Conservation (phyloP, 35 echinoderm and acorn worm species). For the Nesometra sesokonis region DNA sequence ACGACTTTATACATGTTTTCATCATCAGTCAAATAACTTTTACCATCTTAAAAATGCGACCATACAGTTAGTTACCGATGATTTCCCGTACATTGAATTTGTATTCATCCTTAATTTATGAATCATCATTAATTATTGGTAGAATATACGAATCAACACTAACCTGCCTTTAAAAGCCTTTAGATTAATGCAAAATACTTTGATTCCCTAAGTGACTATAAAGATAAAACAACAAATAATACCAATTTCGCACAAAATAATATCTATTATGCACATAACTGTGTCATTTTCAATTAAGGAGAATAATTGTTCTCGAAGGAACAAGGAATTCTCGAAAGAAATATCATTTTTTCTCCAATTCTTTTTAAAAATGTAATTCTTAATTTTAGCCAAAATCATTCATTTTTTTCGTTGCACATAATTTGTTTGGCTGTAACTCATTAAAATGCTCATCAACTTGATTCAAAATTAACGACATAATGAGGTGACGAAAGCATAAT, state of each 20-base stretch:
- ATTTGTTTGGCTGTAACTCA: background rate
- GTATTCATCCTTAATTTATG: no score
- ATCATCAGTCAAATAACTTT: background rate
- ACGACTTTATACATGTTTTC: background rate
- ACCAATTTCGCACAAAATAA: background rate
- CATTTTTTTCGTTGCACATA: background rate
- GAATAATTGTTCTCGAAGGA: background rate
- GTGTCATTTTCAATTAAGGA: background rate
- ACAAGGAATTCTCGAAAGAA: background rate
- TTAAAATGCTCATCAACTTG: background rate
- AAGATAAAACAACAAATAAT: background rate
- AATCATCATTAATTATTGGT: no score
- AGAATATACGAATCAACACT: no score
- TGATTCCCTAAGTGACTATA: background rate
- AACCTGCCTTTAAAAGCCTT: background rate
- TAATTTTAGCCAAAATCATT: background rate
- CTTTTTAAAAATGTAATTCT: background rate
- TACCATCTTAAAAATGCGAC: background rate
- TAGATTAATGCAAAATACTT: background rate
- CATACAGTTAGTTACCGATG: no score
- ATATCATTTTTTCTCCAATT: background rate
- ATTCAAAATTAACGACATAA: background rate
- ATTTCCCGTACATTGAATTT: no score
- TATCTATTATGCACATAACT: background rate
- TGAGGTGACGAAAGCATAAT: background rate